Evolutionary conservation across 2,888 invertebrate genomes (phyloP).

Genomic region (Troides helena): DNA sequence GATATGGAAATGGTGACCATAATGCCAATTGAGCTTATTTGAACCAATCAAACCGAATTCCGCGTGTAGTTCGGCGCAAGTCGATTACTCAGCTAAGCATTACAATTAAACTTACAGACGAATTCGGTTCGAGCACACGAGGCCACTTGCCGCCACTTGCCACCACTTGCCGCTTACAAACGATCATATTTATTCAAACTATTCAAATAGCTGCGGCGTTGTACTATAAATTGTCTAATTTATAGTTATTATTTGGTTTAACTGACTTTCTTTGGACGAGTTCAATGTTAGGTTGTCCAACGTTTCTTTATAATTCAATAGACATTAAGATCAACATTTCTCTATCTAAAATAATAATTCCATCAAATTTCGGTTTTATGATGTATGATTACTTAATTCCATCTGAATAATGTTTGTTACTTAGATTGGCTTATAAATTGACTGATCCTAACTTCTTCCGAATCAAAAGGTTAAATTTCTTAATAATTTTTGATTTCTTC

Average conservation of each 20-base stretch:
- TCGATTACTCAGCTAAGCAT: conserved; percentile 53
- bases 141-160: conserved; percentile 13
- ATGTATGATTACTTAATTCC: not conserved
- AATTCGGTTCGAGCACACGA: conserved; percentile 38
- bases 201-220: not conserved
- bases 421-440: not conserved
- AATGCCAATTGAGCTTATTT: conserved; percentile 63
- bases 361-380: not conserved
- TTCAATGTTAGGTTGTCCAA: not conserved
- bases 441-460: not conserved
- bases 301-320: not conserved
- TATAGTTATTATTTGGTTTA: not conserved
- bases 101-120: conserved; percentile 52
- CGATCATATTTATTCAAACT: not conserved
- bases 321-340: not conserved
- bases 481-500: not conserved
- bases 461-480: not conserved
- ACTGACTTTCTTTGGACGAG: conserved; percentile 9
- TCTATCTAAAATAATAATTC: not conserved
- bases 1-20: conserved; percentile 44
- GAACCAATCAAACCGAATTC: conserved; percentile 59
- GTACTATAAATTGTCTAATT: conserved; percentile 14
- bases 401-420: not conserved
- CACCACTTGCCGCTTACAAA: conserved; percentile 1
- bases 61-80: conserved; percentile 45